A percentile compares a stretch with the other conserved stretches of the same genome.
These are phyloP conservation scores for Brevimyrus niger DNA, from an alignment of 2,113 vertebrate species.

Conservation along the genomic window DNA sequence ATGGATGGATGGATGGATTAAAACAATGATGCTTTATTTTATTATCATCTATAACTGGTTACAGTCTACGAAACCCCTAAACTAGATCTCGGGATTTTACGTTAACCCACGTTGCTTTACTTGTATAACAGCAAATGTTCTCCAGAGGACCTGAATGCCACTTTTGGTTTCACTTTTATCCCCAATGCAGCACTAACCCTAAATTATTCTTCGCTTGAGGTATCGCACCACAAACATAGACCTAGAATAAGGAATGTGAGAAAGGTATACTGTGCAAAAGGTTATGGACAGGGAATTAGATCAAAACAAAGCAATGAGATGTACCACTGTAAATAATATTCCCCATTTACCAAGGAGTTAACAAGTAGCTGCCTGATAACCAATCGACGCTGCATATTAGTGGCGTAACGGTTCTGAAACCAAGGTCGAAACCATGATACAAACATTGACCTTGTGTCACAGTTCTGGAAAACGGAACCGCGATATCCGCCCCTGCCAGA, in stretches of 20 bases:
- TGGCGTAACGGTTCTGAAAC: background rate
- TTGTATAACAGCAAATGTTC: constrained; percentile 5
- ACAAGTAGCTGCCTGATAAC: background rate
- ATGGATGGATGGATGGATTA: too few species aligned
- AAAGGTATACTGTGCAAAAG: background rate
- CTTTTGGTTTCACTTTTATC: background rate
- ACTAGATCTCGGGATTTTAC: background rate
- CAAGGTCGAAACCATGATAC: background rate
- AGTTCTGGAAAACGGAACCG: background rate
- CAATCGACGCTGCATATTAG: background rate
- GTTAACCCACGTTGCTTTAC: background rate
- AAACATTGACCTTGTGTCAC: background rate
- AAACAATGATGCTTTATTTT: background rate
- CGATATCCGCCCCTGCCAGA: background rate
- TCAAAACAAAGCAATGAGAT: background rate
- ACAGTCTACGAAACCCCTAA: constrained; percentile 11
- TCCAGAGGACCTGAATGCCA: background rate
- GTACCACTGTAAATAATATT: background rate
- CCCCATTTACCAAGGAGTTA: background rate
- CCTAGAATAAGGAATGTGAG: background rate
- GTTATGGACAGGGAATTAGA: background rate
- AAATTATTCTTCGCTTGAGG: background rate
- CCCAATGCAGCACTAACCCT: background rate
- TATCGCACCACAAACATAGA: background rate
- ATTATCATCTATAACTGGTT: background rate